Conservation (phyloP, 2,888 invertebrate species). For the Dolichopus griseipennis region DNA sequence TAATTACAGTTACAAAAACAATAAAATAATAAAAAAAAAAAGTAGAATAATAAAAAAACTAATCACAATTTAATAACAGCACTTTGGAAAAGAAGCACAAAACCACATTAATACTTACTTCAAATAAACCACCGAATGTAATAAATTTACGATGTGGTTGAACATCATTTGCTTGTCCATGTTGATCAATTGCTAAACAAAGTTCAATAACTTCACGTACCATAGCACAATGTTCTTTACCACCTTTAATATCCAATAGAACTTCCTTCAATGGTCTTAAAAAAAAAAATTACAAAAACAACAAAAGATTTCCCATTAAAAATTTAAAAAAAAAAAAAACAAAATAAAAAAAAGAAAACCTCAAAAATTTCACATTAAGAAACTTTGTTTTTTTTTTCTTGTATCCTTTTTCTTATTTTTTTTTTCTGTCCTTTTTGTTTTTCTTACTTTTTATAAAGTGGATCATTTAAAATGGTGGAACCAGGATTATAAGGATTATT, state of each 20-base stretch:
- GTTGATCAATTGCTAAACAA: background rate
- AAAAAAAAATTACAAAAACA: background rate
- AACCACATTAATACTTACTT: background rate
- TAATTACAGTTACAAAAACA: no score
- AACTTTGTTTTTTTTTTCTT: no score
- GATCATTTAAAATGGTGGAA: background rate
- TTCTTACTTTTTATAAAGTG: background rate
- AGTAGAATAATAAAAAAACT: no score
- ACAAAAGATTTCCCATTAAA: no score
- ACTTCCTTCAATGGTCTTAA: background rate
- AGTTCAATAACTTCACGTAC: conserved; percentile 1
- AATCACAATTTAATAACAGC: no score
- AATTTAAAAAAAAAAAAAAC: no score
- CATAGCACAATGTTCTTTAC: background rate
- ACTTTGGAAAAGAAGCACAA: no score
- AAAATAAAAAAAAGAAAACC: no score
- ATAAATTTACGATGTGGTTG: conserved; percentile 6
- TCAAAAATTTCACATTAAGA: no score
- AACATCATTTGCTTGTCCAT: background rate
- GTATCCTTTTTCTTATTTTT: no score
- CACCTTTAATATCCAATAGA: background rate
- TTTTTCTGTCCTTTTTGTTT: background rate
- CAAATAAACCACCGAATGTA: background rate
- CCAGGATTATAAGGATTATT: conserved; percentile 1
- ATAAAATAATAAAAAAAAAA: no score